Base-by-base conservation (phyloP, 2,797 vertebrate genomes). In the Peromyscus nudipes region DNA sequence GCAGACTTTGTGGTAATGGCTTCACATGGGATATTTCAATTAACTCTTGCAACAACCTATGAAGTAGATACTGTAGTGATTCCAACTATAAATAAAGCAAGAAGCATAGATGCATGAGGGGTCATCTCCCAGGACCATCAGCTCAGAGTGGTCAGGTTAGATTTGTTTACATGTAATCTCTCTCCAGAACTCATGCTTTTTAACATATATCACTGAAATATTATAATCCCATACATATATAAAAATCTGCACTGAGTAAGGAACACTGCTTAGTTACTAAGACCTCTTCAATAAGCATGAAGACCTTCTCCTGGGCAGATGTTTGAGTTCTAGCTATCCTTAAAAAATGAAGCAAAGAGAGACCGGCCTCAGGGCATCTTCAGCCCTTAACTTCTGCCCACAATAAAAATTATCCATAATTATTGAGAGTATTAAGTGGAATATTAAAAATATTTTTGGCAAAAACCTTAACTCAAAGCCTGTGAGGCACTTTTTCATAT, bases 161-260 rank as follows among this genome's bases (percentile, higher is more conserved):
- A 92, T 96, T 85, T 94, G 17, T 19, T 52, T 27, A 19, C n/a
- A 23, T 62, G 52, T 19, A 79, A 27, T 94, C 10, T 92, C 57
- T 82, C 31, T 85, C 52, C 37, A 80, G 76, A 97, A 75, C 2
- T 95, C 73, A 62, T 46, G 21, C 21, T 95, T 91, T 91, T 80
- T 62, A 13, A 85, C 92, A 27, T 1, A 6, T 64, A 23, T 40
- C n/a, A 46, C 71, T 92, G 2, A 40, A 29, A 55, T 75, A 83
- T 64, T 83, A 27, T 64, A 49, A 87, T 21, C 4, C 7, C 49
- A 73, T 79, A 65, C 43, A 89, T 71, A 40, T 67, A 65, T 62
- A 64, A 77, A 96, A 86, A 25, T 52, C 52, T 85, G 62, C 23
- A 27, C 73, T 27, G 0, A 27, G 25, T 23, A 85, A 81, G 14